Conservation (phyloP, 2,797 vertebrate genomes). For the Takifugu ocellatus region DNA sequence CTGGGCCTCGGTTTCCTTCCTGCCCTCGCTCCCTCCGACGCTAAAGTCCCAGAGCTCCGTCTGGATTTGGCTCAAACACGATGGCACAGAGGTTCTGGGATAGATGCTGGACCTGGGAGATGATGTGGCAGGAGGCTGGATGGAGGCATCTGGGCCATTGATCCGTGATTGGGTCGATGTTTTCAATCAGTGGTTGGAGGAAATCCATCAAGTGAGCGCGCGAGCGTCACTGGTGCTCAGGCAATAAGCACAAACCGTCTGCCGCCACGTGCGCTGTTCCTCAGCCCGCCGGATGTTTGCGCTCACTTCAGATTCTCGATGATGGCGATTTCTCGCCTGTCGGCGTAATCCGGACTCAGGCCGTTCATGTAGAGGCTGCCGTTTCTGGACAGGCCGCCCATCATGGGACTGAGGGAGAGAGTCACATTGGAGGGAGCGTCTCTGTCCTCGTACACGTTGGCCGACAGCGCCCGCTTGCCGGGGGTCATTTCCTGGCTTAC, state of each 20-base stretch:
- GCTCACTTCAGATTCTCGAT: slow-evolving; percentile 88
- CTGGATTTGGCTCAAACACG: slow-evolving; percentile 8
- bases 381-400: slow-evolving; percentile 77
- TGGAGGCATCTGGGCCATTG: neutral
- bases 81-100: slow-evolving; percentile 6
- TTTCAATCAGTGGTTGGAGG: slow-evolving; percentile 14
- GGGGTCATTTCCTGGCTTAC: slow-evolving; percentile 85
- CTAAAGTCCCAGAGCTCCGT: too few species aligned
- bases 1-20: slow-evolving; percentile 30
- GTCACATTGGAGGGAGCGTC: slow-evolving; percentile 81
- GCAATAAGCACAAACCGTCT: slow-evolving; percentile 22
- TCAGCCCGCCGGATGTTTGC: neutral
- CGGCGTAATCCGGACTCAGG: slow-evolving; percentile 89
- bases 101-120: slow-evolving; percentile 5
- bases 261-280: neutral
- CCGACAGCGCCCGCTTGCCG: slow-evolving; percentile 90
- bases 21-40: neutral
- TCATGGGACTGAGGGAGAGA: slow-evolving; percentile 67
- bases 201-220: slow-evolving; percentile 20
- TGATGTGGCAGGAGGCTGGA: neutral
- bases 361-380: slow-evolving; percentile 96
- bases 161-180: slow-evolving; percentile 19
- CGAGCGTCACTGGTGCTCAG: slow-evolving; percentile 10
- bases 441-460: slow-evolving; percentile 86
- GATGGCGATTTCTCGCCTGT: slow-evolving; percentile 83